Percentiles rank a stretch among this genome's conserved stretches.
phyloP scores from a whole-genome alignment of 2,888 invertebrate species.

The Panopea generosa region DNA sequence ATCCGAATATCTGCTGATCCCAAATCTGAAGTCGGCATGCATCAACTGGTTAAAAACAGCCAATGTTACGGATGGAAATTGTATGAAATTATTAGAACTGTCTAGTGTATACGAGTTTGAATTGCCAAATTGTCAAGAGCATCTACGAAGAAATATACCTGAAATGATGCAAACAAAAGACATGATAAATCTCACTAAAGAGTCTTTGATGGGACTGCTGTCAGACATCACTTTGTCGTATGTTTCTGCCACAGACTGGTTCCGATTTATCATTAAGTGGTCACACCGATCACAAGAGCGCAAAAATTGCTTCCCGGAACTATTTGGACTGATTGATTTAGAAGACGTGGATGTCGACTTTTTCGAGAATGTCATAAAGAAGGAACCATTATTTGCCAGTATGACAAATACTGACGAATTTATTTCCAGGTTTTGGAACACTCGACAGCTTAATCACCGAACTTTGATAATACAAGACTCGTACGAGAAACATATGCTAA shows the following conservation, averaged over 20 bases:
- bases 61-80: conserved; percentile 15
- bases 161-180: conserved; percentile 6
- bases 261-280: conserved; percentile 26
- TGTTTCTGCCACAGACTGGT: conserved; percentile 10
- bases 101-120: conserved; percentile 27
- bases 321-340: conserved; percentile 14
- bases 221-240: conserved; percentile 18
- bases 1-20: conserved; percentile 44
- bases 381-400: conserved; percentile 3
- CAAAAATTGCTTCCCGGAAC: neutral
- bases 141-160: conserved; percentile 12
- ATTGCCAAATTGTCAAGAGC: conserved; percentile 9
- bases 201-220: conserved; percentile 24
- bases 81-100: conserved; percentile 20
- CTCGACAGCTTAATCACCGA: too few relatives aligned
- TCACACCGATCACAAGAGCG: neutral
- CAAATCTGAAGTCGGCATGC: conserved; percentile 40
- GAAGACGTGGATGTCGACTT: neutral
- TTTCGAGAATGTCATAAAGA: conserved; percentile 5
- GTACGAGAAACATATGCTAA: neutral
- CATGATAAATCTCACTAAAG: conserved; percentile 19
- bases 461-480: neutral
- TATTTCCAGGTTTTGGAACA: neutral
- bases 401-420: neutral
- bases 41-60: conserved; percentile 17